Evolutionary conservation across 2,113 vertebrate genomes (phyloP).

Genomic region (Malurus elegans): DNA sequence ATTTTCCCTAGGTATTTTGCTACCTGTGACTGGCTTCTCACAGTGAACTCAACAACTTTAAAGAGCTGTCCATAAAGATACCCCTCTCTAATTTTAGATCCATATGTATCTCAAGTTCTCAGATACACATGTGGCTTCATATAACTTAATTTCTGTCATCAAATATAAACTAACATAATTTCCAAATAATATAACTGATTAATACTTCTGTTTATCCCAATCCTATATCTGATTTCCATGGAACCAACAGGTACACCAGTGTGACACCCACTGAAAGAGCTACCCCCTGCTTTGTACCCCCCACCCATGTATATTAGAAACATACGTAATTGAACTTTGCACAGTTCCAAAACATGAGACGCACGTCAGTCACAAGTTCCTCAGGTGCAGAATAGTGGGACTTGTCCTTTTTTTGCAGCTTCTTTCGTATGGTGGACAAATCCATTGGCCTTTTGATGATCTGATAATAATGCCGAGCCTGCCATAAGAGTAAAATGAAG

Average conservation of each 20-base stretch:
- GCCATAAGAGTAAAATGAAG: constrained; percentile 26
- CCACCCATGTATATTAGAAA: neutral
- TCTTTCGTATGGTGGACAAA: constrained; percentile 88
- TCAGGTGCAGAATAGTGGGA: constrained; percentile 83
- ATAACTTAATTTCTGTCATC: neutral
- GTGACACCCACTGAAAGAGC: neutral
- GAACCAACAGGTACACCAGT: neutral
- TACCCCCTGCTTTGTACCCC: neutral
- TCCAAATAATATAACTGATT: neutral
- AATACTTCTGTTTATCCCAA: neutral
- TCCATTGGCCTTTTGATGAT: constrained; percentile 99
- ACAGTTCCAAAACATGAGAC: constrained; percentile 97
- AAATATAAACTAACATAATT: neutral
- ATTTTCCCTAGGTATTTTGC: neutral
- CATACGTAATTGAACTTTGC: constrained; percentile 98
- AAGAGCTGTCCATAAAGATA: neutral
- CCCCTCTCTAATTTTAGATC: constrained; percentile 24
- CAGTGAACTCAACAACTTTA: neutral
- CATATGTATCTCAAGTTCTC: neutral
- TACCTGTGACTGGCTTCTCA: neutral
- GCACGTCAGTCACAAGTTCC: constrained; percentile 90
- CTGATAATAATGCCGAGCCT: constrained; percentile 98
- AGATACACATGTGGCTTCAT: neutral
- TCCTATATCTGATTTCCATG: neutral
- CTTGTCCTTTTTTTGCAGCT: constrained; percentile 82